These are phyloP conservation scores for Pammene fasciana DNA, from an alignment of 2,888 invertebrate genomes.

Conservation along the genomic window DNA sequence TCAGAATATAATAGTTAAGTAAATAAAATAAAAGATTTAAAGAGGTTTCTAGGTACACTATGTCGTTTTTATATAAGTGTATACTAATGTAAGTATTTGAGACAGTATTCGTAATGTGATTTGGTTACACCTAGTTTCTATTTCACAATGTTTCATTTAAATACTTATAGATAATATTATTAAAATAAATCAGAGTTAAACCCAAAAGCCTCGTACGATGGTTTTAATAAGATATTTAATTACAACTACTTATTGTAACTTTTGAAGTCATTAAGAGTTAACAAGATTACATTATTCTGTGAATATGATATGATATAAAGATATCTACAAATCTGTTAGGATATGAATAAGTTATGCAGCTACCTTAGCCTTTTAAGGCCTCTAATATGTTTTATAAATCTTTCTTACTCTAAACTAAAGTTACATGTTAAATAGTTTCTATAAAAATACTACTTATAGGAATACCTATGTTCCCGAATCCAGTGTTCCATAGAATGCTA, in stretches of 20 bases:
- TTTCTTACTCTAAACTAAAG: constrained; percentile 30
- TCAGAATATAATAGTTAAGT: too few species aligned
- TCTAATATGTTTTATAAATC: constrained; percentile 29
- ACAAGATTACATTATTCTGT: constrained; percentile 7
- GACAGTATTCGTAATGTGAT: too few species aligned
- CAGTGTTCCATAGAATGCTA: constrained; percentile 46
- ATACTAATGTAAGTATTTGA: too few species aligned
- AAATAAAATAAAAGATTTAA: too few species aligned
- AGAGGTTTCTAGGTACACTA: too few species aligned
- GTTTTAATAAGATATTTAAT: constrained; percentile 7
- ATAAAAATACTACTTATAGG: constrained; percentile 60
- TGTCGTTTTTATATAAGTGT: too few species aligned
- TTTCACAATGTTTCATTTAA: too few species aligned
- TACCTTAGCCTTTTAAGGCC: constrained; percentile 32
- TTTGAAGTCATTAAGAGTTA: constrained; percentile 18
- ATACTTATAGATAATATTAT: too few species aligned
- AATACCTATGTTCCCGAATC: constrained; percentile 62
- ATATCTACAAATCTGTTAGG: constrained; percentile 27
- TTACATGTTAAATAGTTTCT: constrained; percentile 43
- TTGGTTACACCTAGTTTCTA: too few species aligned
- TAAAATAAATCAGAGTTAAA: not conserved
- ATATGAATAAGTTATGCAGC: constrained; percentile 30
- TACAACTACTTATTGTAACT: constrained; percentile 32
- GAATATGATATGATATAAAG: constrained; percentile 29
- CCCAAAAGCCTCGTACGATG: not conserved